Base-by-base conservation (phyloP, 2,888 invertebrate genomes). In the Amblyteles armatorius region DNA sequence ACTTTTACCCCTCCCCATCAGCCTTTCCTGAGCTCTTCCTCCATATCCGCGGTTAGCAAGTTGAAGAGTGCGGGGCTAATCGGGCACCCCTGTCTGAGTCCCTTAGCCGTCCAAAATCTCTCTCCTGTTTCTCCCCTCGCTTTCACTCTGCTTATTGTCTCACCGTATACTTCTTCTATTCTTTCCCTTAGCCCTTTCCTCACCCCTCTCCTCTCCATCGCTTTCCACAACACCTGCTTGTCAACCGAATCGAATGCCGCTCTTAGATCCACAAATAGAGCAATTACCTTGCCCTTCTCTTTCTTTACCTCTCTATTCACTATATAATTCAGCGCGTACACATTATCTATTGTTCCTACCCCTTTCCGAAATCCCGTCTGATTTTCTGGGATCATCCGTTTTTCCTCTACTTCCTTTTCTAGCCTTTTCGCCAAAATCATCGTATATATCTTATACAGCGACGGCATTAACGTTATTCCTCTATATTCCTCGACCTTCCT, bases 1-100 rank as follows among this genome's bases (percentile, higher is more conserved):
- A 73, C 52, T 55, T 76, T 68, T 4, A 72, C 74, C 44, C 60
- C 68, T 50, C 84, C 69, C 57, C 80, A 9, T 13, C 16, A 16
- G n/a, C 60, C 29, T 16, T 63, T 72, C 16, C 29, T 9, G 33
- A 69, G 11, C 3, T 80, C 72, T 0, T 87, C 82, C 29, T 29
- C 29, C 22, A 87, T n/a, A 19, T 86, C 86, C 22, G 77, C 78
- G 9, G 82, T 71, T 11, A 73, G 60, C 2, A 87, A 2, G 9
- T 82, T 80, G 65, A 88, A 87, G 2, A 84, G 19, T 0, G 73
- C 11, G 1, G 86, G 80, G 74, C 87, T n/a, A n/a, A n/a, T n/a
- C n/a, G n/a, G n/a, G n/a, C n/a, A n/a, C n/a, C n/a, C n/a, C n/a
- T 88, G 86, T 33, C 85, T 87, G 3, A 88, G 71, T 11, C 88